Conservation (phyloP, 1,140 invertebrate genomes). For the Oryzaephilus surinamensis region DNA sequence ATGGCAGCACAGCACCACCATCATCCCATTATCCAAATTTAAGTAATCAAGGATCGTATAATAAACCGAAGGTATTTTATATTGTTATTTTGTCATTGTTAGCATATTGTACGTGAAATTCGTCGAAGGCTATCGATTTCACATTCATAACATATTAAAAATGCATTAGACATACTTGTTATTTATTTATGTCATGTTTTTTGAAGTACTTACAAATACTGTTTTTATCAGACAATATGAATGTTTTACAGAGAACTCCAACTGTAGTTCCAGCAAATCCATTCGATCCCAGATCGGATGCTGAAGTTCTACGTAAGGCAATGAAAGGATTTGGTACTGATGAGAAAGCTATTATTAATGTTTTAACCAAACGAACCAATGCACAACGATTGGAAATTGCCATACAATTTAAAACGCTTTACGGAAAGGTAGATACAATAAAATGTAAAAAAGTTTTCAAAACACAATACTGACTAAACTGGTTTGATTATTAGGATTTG, state of each 20-base stretch:
- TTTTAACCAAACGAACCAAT: constrained; percentile 57
- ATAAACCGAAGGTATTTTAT: too few relatives aligned
- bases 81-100: too few relatives aligned
- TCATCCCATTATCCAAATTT: too few relatives aligned
- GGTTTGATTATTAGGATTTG: constrained; percentile 71
- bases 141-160: not conserved
- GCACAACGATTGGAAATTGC: constrained; percentile 64
- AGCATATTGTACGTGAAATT: too few relatives aligned
- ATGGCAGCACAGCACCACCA: too few relatives aligned
- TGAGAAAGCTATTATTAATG: constrained; percentile 69
- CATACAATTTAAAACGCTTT: constrained; percentile 67
- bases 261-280: constrained; percentile 53
- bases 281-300: constrained; percentile 64
- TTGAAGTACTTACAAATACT: not conserved
- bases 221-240: not conserved
- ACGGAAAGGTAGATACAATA: constrained; percentile 60
- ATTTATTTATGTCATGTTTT: not conserved
- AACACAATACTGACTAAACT: constrained; percentile 39
- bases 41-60: too few relatives aligned
- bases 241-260: constrained; percentile 44
- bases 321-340: constrained; percentile 79
- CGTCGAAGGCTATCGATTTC: not conserved
- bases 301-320: constrained; percentile 61
- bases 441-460: not conserved
- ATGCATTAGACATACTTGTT: not conserved